Conservation (phyloP, 1,140 invertebrate genomes). For the Hydropsyche tenuis region DNA sequence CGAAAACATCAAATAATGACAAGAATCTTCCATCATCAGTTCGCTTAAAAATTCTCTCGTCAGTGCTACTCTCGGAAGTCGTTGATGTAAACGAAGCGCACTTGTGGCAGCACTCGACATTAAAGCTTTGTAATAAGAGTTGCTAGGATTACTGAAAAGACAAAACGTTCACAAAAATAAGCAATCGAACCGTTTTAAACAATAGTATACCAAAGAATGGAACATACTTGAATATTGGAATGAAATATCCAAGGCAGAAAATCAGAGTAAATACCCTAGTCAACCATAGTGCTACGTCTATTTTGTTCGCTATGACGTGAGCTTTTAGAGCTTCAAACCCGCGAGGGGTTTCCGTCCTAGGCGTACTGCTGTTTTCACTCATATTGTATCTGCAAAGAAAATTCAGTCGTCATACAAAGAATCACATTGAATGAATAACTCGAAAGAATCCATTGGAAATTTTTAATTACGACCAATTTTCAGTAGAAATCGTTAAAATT, state of each 20-base stretch:
- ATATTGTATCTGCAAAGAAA: constrained; percentile 18
- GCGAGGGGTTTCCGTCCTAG: constrained; percentile 50
- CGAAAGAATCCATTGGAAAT: too few relatives aligned
- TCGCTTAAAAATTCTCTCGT: constrained; percentile 79
- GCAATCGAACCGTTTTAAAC: not conserved
- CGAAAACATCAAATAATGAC: constrained; percentile 95
- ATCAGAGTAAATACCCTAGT: constrained; percentile 82
- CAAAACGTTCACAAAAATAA: constrained; percentile 35
- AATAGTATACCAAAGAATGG: not conserved
- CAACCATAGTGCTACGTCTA: constrained; percentile 83
- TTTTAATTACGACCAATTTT: too few relatives aligned
- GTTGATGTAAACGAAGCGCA: constrained; percentile 91
- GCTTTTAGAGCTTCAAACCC: constrained; percentile 71
- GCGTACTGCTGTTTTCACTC: constrained; percentile 2
- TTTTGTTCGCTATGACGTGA: constrained; percentile 81
- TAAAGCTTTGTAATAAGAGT: constrained; percentile 89
- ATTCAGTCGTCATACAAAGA: too few relatives aligned
- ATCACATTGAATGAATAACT: too few relatives aligned
- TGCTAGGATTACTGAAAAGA: constrained; percentile 76
- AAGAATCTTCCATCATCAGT: constrained; percentile 90
- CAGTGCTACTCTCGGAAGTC: constrained; percentile 81
- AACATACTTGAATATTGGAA: constrained; percentile 89
- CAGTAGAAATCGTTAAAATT: too few relatives aligned
- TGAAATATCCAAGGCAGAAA: constrained; percentile 82
- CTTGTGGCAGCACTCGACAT: constrained; percentile 92